A percentile compares a stretch with the other conserved stretches of the same genome.
These are phyloP conservation scores for Phenganax stokvisi DNA, from an alignment of 92 coral and sea anemone species.

Conservation along the genomic window DNA sequence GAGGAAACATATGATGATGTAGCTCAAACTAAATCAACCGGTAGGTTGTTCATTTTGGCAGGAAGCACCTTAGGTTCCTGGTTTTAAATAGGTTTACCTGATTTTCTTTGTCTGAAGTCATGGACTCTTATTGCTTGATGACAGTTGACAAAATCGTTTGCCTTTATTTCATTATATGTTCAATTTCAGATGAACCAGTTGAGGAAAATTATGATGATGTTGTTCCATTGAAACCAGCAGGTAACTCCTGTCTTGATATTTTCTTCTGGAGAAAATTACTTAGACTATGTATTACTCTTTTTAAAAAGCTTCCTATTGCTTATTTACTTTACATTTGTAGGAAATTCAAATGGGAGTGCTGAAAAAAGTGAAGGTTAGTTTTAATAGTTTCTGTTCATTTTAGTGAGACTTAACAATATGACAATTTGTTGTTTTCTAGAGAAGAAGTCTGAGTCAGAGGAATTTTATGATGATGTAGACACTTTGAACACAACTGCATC, in stretches of 20 bases:
- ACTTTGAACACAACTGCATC: background rate
- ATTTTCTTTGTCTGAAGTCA: too few relatives aligned
- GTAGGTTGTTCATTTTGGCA: background rate
- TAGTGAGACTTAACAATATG: too few relatives aligned
- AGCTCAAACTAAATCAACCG: background rate
- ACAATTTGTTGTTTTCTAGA: too few relatives aligned
- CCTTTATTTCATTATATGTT: background rate
- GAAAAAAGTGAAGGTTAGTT: too few relatives aligned
- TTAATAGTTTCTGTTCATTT: too few relatives aligned
- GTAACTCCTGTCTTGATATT: background rate
- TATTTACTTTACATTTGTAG: too few relatives aligned
- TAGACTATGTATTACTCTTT: too few relatives aligned
- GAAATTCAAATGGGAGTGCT: too few relatives aligned
- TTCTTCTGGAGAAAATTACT: too few relatives aligned
- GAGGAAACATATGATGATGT: slow-evolving; percentile 36
- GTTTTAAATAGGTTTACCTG: background rate
- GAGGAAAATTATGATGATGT: slow-evolving; percentile 15
- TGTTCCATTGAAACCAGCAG: background rate
- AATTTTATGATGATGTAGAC: background rate
- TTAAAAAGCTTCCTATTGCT: too few relatives aligned
- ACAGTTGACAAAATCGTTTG: background rate
- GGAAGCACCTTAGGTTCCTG: background rate
- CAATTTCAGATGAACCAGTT: background rate
- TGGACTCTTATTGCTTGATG: too few relatives aligned
- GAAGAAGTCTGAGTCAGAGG: slow-evolving; percentile 11